Evolutionary conservation across 2,888 invertebrate genomes (phyloP), one percentile per base, ranked within the genome.

Genomic region (Parnassius apollo): DNA sequence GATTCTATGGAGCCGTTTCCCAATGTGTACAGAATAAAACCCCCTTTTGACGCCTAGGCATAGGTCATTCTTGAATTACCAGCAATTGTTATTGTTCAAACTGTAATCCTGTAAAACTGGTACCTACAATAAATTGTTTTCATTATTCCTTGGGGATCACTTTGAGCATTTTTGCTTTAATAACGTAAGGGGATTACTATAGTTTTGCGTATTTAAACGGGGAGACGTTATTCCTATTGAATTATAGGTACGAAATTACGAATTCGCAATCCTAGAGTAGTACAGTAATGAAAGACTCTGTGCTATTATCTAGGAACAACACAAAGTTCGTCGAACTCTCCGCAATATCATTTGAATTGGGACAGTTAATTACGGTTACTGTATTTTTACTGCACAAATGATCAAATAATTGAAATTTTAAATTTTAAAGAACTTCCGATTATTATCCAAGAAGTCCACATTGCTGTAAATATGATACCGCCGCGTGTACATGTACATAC

Each of bases 61-160:
- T 49, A 49, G 48, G 22, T 42, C 49, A 35, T 59, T 67, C 65
- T 58, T 59, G 65, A 62, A 59, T 57, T 25, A 59, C 66, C 63
- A 54, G 57, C 53, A 61, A 66, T 65, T 59, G 61, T 57, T 60
- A 51, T 45, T 56, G 52, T 51, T 55, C 49, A 49, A n/a, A 49
- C 50, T 45, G 51, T 11, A 61, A 62, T 64, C 66, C 58, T 54
- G 65, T 64, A 18, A 42, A 64, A 65, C 68, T 58, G 59, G 68
- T 65, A 62, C 18, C 18, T 1, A 18, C 9, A 13, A 13, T 49
- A 8, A 13, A 63, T 60, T 54, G 55, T 65, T 58, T 69, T 66
- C 57, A 3, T 22, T n/a, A 44, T 59, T 60, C 59, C 18, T 12
- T 2, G 9, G 49, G 42, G 44, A 44, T 22, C 57, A 44, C 12